A percentile compares a stretch with the other conserved stretches of the same genome.
Evolutionary conservation across 2,113 vertebrate species (phyloP).

Genomic region (Chamaea fasciata): DNA sequence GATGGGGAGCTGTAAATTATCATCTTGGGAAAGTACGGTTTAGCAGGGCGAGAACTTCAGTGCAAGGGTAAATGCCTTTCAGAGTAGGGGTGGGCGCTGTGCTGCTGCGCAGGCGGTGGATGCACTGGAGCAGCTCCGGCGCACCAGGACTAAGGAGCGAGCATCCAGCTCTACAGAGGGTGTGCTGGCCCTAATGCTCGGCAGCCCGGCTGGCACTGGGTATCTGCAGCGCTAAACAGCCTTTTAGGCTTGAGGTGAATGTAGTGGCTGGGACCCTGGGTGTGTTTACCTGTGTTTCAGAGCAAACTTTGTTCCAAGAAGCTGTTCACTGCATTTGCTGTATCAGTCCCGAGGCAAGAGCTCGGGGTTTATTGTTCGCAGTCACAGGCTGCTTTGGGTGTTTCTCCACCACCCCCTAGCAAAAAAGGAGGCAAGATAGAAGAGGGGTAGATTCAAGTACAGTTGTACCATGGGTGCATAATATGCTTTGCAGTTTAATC

Average conservation of each 20-base stretch:
- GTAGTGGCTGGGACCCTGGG: not conserved
- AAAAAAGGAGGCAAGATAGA: not conserved
- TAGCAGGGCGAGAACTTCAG: not conserved
- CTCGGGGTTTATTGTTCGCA: conserved; percentile 57
- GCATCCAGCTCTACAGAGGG: not conserved
- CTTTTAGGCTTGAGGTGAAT: not conserved
- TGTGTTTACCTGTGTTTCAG: not conserved
- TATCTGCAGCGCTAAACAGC: not conserved
- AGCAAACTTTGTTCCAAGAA: conserved; percentile 51
- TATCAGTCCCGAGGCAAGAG: not conserved
- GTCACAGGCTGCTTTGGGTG: not conserved
- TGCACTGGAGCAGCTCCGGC: not conserved
- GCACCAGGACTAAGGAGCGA: not conserved
- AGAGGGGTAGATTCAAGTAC: not conserved
- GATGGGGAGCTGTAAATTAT: not conserved
- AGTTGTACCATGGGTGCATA: not conserved
- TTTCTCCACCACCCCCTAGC: not conserved
- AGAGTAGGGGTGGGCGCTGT: not conserved
- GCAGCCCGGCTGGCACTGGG: not conserved
- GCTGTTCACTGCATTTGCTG: not conserved
- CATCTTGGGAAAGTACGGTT: not conserved
- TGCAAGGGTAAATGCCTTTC: not conserved
- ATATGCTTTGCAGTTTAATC: not conserved
- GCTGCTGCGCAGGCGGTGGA: not conserved
- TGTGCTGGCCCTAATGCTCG: not conserved